Conservation (phyloP, 1,140 invertebrate species). For the Callitettix versicolor region DNA sequence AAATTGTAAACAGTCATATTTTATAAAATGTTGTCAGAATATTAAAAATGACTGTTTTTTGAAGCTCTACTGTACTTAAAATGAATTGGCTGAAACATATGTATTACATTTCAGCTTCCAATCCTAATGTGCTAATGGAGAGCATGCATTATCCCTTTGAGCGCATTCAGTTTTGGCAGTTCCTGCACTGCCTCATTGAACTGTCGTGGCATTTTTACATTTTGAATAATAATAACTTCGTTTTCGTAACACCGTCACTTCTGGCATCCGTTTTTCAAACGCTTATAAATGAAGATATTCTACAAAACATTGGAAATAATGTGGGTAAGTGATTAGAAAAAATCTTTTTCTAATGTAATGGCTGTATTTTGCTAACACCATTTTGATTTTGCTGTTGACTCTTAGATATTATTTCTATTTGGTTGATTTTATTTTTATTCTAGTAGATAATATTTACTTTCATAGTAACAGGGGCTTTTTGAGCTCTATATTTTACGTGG, state of each 20-base stretch:
- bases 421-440: too few relatives aligned
- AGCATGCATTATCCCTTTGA: slow-evolving; percentile 41
- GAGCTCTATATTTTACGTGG: too few relatives aligned
- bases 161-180: slow-evolving; percentile 47
- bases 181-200: slow-evolving; percentile 40
- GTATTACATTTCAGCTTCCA: slow-evolving; percentile 15
- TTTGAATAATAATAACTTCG: slow-evolving; percentile 12
- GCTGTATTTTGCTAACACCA: too few relatives aligned
- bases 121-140: slow-evolving; percentile 30
- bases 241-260: neutral
- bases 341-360: too few relatives aligned
- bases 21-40: too few relatives aligned
- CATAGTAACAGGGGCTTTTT: too few relatives aligned
- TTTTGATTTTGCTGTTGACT: too few relatives aligned
- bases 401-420: too few relatives aligned
- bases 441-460: too few relatives aligned
- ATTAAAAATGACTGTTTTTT: too few relatives aligned
- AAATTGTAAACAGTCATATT: too few relatives aligned
- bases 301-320: neutral
- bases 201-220: slow-evolving; percentile 38
- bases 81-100: neutral
- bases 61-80: too few relatives aligned
- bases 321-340: neutral
- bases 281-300: neutral
- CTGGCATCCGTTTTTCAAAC: neutral